phyloP scores from a whole-genome alignment of 2,797 vertebrate species.

The Tapera naevia region DNA sequence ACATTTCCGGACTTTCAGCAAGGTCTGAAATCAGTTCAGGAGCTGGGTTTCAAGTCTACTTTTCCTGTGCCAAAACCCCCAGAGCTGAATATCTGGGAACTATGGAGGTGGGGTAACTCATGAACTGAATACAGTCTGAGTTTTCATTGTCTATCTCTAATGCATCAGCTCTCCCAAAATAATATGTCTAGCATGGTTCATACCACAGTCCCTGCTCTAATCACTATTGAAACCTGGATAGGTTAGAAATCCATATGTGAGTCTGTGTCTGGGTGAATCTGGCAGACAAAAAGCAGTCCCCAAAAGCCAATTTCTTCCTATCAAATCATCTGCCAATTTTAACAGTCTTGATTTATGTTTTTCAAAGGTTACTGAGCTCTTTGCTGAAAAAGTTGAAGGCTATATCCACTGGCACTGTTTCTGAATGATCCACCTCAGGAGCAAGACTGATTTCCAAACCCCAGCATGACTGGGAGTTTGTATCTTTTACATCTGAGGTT shows the following conservation, averaged over 20 bases:
- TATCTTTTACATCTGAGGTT: background rate
- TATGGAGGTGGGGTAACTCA: constrained; percentile 37
- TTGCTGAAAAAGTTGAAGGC: constrained; percentile 31
- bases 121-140: background rate
- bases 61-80: constrained; percentile 18
- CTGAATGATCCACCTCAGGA: background rate
- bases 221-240: constrained; percentile 31
- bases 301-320: constrained; percentile 21
- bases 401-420: background rate
- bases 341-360: constrained; percentile 20
- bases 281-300: constrained; percentile 36
- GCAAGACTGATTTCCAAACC: background rate
- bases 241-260: constrained; percentile 48
- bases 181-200: constrained; percentile 35
- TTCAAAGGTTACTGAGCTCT: constrained; percentile 27
- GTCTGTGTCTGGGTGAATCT: background rate
- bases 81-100: constrained; percentile 32
- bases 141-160: constrained; percentile 31
- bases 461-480: background rate
- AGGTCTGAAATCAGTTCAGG: constrained; percentile 33
- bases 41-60: constrained; percentile 18
- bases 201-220: constrained; percentile 21
- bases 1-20: constrained; percentile 8
- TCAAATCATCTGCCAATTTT: constrained; percentile 28
- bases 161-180: constrained; percentile 4